Conservation (phyloP, 2,797 vertebrate species). For the Clarias laeviceps region DNA sequence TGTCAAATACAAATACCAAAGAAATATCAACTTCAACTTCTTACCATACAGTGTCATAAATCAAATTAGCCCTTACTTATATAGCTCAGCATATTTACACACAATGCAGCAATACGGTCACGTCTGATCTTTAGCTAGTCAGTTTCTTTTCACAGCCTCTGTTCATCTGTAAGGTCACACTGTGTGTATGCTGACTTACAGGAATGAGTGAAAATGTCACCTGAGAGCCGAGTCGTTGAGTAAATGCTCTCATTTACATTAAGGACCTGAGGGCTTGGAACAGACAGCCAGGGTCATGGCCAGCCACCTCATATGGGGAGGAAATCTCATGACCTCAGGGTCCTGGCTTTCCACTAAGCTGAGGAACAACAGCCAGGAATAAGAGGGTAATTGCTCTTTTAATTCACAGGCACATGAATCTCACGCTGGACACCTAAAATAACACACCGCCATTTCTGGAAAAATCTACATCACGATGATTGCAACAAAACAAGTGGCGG, state of each 20-base stretch:
- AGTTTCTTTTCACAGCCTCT: slow-evolving; percentile 17
- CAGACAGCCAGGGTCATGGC: slow-evolving; percentile 44
- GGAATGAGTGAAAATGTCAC: slow-evolving; percentile 34
- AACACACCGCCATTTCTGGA: slow-evolving; percentile 30
- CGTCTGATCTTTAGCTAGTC: slow-evolving; percentile 10
- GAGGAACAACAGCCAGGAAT: slow-evolving; percentile 39
- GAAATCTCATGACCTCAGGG: slow-evolving; percentile 58
- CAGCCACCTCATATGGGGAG: slow-evolving; percentile 39
- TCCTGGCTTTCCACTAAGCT: slow-evolving; percentile 49
- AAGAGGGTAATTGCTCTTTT: slow-evolving; percentile 24
- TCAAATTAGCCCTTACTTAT: neutral
- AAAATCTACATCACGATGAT: slow-evolving; percentile 14
- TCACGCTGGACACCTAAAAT: slow-evolving; percentile 28
- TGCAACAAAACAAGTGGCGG: slow-evolving; percentile 1
- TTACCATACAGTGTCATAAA: slow-evolving; percentile 29
- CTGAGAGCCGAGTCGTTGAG: neutral
- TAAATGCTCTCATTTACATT: slow-evolving; percentile 16
- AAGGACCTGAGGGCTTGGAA: slow-evolving; percentile 25
- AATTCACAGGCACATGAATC: slow-evolving; percentile 14
- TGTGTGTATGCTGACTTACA: slow-evolving; percentile 10
- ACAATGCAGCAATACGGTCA: slow-evolving; percentile 29
- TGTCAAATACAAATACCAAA: slow-evolving; percentile 8
- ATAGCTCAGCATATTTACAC: slow-evolving; percentile 26
- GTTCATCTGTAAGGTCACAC: slow-evolving; percentile 33
- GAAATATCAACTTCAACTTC: neutral